Evolutionary conservation across 2,888 invertebrate species (phyloP).

Genomic region (Scaptomyza cyrtandrae): DNA sequence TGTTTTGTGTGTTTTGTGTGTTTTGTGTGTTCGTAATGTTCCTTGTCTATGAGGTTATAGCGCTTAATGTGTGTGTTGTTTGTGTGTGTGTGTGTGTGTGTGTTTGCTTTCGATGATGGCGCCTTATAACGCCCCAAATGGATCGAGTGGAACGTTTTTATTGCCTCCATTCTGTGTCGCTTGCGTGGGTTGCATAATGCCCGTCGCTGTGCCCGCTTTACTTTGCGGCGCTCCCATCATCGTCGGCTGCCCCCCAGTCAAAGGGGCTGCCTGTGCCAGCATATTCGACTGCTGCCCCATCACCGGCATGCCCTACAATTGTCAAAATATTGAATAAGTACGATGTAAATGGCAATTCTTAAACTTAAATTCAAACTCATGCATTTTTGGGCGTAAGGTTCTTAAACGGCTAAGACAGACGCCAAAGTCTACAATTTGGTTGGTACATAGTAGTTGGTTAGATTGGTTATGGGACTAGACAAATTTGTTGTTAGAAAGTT

Average conservation of each 20-base stretch:
- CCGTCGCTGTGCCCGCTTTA: conserved; percentile 75
- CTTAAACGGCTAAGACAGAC: conserved; percentile 44
- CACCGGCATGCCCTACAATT: conserved; percentile 84
- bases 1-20: conserved; percentile 29
- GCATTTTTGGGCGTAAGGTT: conserved; percentile 34
- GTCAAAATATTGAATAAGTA: conserved; percentile 35
- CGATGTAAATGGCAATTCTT: not conserved
- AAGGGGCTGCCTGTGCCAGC: conserved; percentile 84
- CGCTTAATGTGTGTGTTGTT: conserved; percentile 52
- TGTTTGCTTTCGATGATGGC: conserved; percentile 14
- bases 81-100: conserved; percentile 26
- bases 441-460: conserved; percentile 19
- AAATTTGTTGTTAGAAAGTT: conserved; percentile 25
- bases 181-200: conserved; percentile 79
- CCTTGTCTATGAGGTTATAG: conserved; percentile 68
- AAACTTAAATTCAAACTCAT: conserved; percentile 36
- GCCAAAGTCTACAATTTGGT: conserved; percentile 35
- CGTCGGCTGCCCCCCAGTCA: conserved; percentile 83
- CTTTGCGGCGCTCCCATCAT: conserved; percentile 80
- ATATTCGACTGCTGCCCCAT: conserved; percentile 83
- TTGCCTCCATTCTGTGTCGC: conserved; percentile 81
- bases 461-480: conserved; percentile 13
- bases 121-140: conserved; percentile 86
- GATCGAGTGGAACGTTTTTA: conserved; percentile 86
- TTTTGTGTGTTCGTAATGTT: conserved; percentile 45